Base-by-base conservation (phyloP, 2,113 vertebrate genomes). In the Peromyscus polionotus region DNA sequence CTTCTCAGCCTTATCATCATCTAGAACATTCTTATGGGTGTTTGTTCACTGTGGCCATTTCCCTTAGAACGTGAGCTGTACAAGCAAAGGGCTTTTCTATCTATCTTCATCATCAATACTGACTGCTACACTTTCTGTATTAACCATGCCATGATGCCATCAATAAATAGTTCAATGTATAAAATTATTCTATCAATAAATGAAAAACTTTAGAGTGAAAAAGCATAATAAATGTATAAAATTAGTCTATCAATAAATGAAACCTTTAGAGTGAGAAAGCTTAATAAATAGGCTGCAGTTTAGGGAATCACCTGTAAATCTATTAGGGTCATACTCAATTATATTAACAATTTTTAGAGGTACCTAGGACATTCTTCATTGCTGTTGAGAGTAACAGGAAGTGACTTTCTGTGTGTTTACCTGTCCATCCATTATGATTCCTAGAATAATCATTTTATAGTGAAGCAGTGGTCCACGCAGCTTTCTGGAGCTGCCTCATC, bases 181-280 rank as follows among this genome's bases (percentile, higher is more conserved):
- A 39, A 90, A 81, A 73, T 70, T 85, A 85, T 42, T 65, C 75
- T 61, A 33, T 11, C 79, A 94, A 92, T 5, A 13, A 76, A 57
- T 86, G 51, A 85, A 93, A 83, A 87, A 65, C 8, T 87, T 68
- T 7, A 79, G 48, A 9, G n/a, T 72, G 42, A 86, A 93, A 93
- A 96, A 70, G n/a, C 59, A 39, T 33, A 93, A 33, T 36, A 85
- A 73, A 61, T 45, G 16, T 83, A 51, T 77, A 39, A 90, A 81
- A 73, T 70, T 85, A 85, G 51, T 65, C 75, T 61, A 33, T 11
- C 79, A 94, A 92, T 5, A 13, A 63, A 92, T 77, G 28, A 92
- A 89, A 95, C 81, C 33, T 8, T 97, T 39, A 79, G 48, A 9
- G n/a, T 72, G 42, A 86, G 92, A 94, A 96, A 70, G n/a, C 59